Evolutionary conservation across 1,140 invertebrate species (phyloP), one percentile per base, ranked within the genome.

Genomic region (Diabrotica virgifera): DNA sequence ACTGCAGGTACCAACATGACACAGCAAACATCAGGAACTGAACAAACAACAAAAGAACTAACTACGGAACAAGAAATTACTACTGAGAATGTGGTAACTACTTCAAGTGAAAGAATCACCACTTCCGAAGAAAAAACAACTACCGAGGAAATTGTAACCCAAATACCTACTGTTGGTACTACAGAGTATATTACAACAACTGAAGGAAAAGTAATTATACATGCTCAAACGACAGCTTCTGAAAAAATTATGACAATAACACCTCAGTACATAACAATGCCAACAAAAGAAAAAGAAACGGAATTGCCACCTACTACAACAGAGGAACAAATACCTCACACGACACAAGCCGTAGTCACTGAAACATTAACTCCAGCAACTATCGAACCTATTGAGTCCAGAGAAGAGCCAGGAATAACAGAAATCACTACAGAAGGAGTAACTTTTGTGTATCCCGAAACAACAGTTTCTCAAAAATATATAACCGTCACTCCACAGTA

Each of bases 171-270:
- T 69, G 55, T 36, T n/a, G 52, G 24, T 13, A 24, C 52, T 10
- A 62, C 62, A 13, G 36, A 36, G 35, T 24, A 46, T 12, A 52
- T 10, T 61, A 61, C 24, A 67, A 61, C 24, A 67, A 54, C 63
- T n/a, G 51, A 51, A 70, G 69, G 70, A 55, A 74, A 70, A 55
- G 74, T 78, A 67, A 73, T 71, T 14, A 76, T 76, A 40, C 72
- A 68, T 71, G 76, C 71, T 36, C 68, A 72, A 59, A 80, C 80
- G 65, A 72, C 70, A 61, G 74, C 76, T 7, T 76, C 72, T 68
- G 81, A 82, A 72, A 82, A 78, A 74, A 80, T 79, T 74, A 77
- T 79, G 58, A 80, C 77, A 51, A 80, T 82, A 66, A 81, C 78
- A 37, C 73, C 80, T 62, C 78, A 82, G 74, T 71, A 71, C 54